A percentile compares a stretch with the other conserved stretches of the same genome.
Conservation (phyloP, 2,888 invertebrate species). For the Arrhopalites spinosus region DNA sequence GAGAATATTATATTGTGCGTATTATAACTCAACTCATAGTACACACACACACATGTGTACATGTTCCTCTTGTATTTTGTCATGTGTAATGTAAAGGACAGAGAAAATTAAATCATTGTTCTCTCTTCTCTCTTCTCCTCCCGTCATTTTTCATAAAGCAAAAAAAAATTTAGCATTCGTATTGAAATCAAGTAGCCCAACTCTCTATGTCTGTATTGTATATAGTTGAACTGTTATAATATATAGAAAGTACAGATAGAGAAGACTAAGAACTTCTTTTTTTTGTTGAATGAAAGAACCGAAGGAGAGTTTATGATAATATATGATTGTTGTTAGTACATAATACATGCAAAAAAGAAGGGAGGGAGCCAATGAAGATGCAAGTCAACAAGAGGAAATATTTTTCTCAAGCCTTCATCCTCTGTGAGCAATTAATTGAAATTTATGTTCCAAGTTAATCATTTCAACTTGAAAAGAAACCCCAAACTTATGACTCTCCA, state of each 20-base stretch:
- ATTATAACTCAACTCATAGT: too few species aligned
- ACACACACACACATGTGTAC: not conserved
- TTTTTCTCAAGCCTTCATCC: slow-evolving; percentile 42
- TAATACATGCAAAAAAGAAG: slow-evolving; percentile 20
- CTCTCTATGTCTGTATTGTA: too few species aligned
- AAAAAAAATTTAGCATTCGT: too few species aligned
- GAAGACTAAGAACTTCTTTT: too few species aligned
- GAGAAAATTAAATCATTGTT: not conserved
- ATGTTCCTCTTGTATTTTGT: not conserved
- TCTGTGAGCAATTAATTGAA: slow-evolving; percentile 48
- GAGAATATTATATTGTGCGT: too few species aligned
- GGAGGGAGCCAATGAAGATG: slow-evolving; percentile 33
- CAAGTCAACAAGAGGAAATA: slow-evolving; percentile 13
- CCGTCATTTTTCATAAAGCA: too few species aligned
- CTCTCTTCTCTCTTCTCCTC: not conserved
- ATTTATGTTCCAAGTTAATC: slow-evolving; percentile 47
- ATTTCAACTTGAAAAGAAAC: slow-evolving; percentile 39
- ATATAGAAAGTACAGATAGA: too few species aligned
- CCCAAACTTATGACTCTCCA: slow-evolving; percentile 7
- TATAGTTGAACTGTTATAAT: too few species aligned
- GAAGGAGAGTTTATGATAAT: too few species aligned
- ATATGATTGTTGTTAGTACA: too few species aligned
- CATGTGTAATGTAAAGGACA: not conserved
- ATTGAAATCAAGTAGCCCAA: too few species aligned
- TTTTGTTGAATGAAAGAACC: too few species aligned